Evolutionary conservation across 2,888 invertebrate genomes (phyloP).

Genomic region (Leptinotarsa juncta): DNA sequence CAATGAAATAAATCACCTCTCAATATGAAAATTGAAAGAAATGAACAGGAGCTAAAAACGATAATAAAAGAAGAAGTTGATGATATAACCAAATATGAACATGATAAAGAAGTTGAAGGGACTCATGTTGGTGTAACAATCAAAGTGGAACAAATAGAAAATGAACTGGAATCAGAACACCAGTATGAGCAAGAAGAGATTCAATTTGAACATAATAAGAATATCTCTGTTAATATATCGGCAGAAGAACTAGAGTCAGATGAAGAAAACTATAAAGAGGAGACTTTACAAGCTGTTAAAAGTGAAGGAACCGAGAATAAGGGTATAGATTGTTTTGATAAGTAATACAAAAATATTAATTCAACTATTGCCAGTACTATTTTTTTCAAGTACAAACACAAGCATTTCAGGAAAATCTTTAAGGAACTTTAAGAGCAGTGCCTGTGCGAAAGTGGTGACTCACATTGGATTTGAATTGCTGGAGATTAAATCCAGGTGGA

Average conservation of each 20-base stretch:
- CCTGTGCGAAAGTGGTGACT: too few species aligned
- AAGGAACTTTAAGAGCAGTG: too few species aligned
- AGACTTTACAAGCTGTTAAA: background rate
- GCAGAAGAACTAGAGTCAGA: background rate
- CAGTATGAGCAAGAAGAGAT: background rate
- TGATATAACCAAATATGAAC: background rate
- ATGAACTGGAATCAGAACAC: too few species aligned
- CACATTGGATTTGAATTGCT: too few species aligned
- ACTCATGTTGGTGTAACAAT: background rate
- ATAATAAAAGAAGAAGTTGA: background rate
- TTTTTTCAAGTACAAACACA: too few species aligned
- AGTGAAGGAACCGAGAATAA: background rate
- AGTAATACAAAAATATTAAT: background rate
- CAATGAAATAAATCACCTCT: background rate
- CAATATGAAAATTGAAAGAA: slow-evolving; percentile 1
- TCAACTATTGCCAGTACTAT: too few species aligned
- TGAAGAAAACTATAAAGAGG: background rate
- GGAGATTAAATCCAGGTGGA: too few species aligned
- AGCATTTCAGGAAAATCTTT: too few species aligned
- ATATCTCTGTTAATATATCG: background rate
- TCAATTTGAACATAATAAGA: slow-evolving; percentile 7
- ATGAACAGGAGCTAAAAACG: background rate
- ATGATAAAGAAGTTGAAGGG: background rate
- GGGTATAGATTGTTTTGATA: background rate
- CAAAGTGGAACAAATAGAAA: background rate